Evolutionary conservation across 37 sponge, comb jelly and placozoan genomes (phyloP).

Genomic region (Aplysina aerophoba): DNA sequence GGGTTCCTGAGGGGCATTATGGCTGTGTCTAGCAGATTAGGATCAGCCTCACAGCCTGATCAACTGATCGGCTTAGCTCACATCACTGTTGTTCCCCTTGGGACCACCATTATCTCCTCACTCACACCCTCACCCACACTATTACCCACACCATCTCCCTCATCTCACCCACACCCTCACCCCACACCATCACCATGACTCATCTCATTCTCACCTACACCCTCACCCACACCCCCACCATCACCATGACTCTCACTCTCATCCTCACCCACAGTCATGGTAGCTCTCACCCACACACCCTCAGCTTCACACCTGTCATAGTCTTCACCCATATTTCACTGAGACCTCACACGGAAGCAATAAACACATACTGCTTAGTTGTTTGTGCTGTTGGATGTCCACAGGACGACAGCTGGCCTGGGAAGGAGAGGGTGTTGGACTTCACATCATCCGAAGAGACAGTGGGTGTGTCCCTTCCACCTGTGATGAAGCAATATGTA

Average conservation of each 20-base stretch:
- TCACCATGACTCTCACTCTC: neutral
- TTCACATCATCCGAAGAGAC: conserved; percentile 3
- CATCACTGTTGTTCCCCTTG: too few relatives aligned
- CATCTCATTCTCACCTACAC: neutral
- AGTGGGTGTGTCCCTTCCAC: conserved; percentile 7
- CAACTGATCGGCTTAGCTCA: too few relatives aligned
- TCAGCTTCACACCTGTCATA: neutral
- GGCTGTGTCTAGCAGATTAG: too few relatives aligned
- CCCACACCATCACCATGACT: neutral
- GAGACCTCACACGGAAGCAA: neutral
- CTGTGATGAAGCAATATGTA: conserved; percentile 27
- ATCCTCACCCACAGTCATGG: neutral
- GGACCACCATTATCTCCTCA: too few relatives aligned
- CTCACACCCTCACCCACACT: too few relatives aligned
- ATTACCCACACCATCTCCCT: too few relatives aligned
- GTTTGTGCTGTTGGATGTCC: too few relatives aligned
- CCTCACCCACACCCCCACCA: neutral
- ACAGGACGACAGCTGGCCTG: neutral
- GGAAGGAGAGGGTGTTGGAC: conserved; percentile 21
- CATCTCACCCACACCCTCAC: too few relatives aligned
- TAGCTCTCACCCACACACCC: neutral
- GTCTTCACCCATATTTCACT: neutral
- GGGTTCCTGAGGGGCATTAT: too few relatives aligned
- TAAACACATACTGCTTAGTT: too few relatives aligned
- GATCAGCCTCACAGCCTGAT: too few relatives aligned